Evolutionary conservation across 2,888 invertebrate genomes (phyloP).

Genomic region (Papilio elwesi): DNA sequence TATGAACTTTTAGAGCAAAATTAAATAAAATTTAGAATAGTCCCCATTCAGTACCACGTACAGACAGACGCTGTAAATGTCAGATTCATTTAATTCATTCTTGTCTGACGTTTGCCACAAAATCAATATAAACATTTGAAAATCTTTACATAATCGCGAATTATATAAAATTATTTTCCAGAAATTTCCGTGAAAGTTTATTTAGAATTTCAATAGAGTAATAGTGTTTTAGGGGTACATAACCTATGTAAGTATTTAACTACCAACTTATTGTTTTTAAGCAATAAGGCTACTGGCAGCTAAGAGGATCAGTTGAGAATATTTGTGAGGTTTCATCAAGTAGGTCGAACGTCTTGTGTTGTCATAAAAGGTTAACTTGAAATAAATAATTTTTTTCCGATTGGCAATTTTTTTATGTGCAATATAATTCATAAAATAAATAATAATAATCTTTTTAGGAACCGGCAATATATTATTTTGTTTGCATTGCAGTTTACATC

Average conservation of each 20-base stretch:
- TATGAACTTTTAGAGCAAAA: background rate
- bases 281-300: background rate
- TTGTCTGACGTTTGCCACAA: conserved; percentile 26
- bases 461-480: too few relatives aligned
- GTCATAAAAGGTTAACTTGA: background rate
- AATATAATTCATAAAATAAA: too few relatives aligned
- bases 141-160: background rate
- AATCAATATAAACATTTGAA: conserved; percentile 23
- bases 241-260: background rate
- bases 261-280: too few relatives aligned
- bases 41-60: conserved; percentile 9
- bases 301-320: conserved; percentile 18
- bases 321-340: conserved; percentile 31
- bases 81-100: conserved; percentile 28
- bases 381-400: background rate
- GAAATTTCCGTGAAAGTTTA: background rate
- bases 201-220: background rate
- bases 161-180: background rate
- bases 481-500: too few relatives aligned
- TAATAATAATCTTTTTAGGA: too few relatives aligned
- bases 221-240: background rate
- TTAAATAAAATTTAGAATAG: conserved; percentile 4
- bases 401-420: too few relatives aligned
- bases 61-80: conserved; percentile 25
- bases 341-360: conserved; percentile 3